phyloP scores from a whole-genome alignment of 2,113 vertebrate genomes.

The Noctilio leporinus region DNA sequence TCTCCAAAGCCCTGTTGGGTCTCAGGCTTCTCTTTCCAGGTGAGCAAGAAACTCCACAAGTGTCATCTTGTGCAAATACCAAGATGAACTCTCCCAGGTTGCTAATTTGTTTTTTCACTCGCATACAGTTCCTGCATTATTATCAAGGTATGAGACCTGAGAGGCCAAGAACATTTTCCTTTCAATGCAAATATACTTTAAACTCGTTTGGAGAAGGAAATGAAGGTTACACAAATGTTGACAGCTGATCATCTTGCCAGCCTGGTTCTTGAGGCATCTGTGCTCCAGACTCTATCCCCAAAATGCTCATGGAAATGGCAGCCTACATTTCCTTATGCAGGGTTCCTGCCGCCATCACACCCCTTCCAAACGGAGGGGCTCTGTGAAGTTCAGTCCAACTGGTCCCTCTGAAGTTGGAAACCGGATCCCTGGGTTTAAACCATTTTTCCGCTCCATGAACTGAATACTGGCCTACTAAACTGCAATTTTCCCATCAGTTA shows the following conservation, averaged over 20 bases:
- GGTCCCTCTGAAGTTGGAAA: background rate
- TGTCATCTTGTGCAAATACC: slow-evolving; percentile 64
- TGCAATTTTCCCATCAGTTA: background rate
- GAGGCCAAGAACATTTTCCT: slow-evolving; percentile 62
- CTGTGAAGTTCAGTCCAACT: background rate
- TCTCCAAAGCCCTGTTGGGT: background rate
- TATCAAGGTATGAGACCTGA: slow-evolving; percentile 43
- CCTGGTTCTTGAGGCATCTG: background rate
- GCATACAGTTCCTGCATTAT: slow-evolving; percentile 49
- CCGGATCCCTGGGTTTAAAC: background rate
- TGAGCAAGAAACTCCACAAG: slow-evolving; percentile 49
- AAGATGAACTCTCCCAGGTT: slow-evolving; percentile 61
- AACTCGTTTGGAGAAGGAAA: slow-evolving; percentile 51
- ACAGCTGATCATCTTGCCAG: slow-evolving; percentile 47
- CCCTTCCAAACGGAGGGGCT: background rate
- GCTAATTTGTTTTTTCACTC: slow-evolving; percentile 56
- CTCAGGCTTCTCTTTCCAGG: background rate
- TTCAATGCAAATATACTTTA: slow-evolving; percentile 51
- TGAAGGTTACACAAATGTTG: slow-evolving; percentile 63
- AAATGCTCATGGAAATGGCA: background rate
- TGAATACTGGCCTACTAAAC: background rate
- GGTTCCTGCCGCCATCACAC: background rate
- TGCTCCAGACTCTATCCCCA: background rate
- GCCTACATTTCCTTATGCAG: background rate
- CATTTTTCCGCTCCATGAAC: background rate